Conservation (phyloP, 1,140 invertebrate genomes). For the Lutraria rhynchaena region DNA sequence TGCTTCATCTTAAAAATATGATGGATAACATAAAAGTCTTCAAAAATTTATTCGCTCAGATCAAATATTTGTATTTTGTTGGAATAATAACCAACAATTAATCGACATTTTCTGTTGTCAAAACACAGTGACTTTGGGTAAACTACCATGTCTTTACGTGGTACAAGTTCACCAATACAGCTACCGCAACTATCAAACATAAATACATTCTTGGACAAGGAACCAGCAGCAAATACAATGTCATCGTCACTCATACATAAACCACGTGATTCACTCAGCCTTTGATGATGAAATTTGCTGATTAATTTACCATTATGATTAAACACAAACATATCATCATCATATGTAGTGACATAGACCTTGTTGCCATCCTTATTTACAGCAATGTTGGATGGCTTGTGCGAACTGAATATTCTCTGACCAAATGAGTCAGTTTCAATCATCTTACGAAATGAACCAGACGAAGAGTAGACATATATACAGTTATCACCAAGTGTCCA, state of each 20-base stretch:
- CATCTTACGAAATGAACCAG: background rate
- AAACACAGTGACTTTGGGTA: background rate
- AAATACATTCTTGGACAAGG: background rate
- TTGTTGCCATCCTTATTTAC: background rate
- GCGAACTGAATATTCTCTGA: constrained; percentile 10
- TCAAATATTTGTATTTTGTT: background rate
- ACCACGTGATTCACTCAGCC: background rate
- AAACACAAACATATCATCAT: background rate
- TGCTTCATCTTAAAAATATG: too few species aligned
- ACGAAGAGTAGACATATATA: background rate
- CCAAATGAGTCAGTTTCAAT: background rate
- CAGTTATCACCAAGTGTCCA: background rate
- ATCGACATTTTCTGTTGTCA: background rate
- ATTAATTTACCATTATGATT: background rate
- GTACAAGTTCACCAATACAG: background rate
- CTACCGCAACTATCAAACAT: background rate
- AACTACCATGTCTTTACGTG: background rate
- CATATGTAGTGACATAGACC: background rate
- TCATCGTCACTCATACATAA: background rate
- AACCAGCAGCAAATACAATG: background rate
- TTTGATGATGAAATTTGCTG: background rate
- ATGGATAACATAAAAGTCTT: too few species aligned
- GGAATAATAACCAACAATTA: background rate
- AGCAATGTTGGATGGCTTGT: background rate
- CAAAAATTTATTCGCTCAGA: background rate